phyloP scores from a whole-genome alignment of 2,797 vertebrate species.

The Rallus crepitans region DNA sequence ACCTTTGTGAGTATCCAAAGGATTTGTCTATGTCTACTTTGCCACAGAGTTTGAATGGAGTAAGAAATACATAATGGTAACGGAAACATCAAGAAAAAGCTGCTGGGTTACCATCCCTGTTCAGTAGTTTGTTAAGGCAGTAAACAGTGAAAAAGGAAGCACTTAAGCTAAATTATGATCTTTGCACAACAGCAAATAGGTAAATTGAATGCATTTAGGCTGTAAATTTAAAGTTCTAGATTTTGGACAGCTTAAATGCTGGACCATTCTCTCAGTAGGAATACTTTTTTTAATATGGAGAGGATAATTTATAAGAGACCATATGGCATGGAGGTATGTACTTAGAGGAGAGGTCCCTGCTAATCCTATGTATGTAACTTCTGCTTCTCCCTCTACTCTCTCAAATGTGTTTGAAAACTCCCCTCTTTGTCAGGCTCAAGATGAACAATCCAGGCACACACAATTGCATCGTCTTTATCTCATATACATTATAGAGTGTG shows the following conservation, averaged over 20 bases:
- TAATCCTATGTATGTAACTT: background rate
- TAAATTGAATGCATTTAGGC: background rate
- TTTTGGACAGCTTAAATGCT: background rate
- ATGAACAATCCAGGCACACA: background rate
- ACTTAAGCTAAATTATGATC: background rate
- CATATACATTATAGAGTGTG: background rate
- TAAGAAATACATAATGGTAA: background rate
- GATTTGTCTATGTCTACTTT: background rate
- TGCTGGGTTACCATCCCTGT: background rate
- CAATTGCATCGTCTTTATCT: background rate
- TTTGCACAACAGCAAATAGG: background rate
- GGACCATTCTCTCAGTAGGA: background rate
- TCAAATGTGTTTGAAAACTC: background rate
- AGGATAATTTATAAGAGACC: background rate
- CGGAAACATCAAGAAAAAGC: background rate
- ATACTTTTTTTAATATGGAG: conserved; percentile 13
- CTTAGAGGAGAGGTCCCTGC: background rate
- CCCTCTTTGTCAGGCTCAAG: background rate
- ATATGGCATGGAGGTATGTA: background rate
- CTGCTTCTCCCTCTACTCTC: background rate
- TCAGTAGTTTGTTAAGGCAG: background rate
- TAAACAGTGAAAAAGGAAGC: background rate
- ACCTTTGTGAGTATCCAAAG: background rate
- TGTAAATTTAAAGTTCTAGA: background rate
- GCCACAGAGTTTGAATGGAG: background rate